Base-by-base conservation (phyloP, 1,140 invertebrate genomes). In the Tetraneura akinire region DNA sequence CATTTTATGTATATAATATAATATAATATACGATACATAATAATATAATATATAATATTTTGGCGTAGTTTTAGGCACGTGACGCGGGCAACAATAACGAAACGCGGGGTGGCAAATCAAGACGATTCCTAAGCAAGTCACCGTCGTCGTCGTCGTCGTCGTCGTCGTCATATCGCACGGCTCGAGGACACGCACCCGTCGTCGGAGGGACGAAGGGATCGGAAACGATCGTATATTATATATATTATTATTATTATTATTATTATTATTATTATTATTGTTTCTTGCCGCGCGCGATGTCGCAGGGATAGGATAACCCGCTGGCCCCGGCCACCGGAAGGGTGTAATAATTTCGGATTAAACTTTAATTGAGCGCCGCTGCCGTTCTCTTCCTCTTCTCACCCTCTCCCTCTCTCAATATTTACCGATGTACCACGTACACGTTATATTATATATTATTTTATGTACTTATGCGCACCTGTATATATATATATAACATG, bases 71-170 rank as follows among this genome's bases (percentile, higher is more conserved):
- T 76, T 11, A 55, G 66, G 66, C n/a, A 76, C 73, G 73, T 76
- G 73, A 76, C 73, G 32, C 51, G 32, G 73, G 73, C 55, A 78
- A 78, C 55, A 62, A 37, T 37, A 37, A 4, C 3, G 8, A 4
- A 37, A 62, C 74, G 55, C 32, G 32, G 74, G 55, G 21, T 37
- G 74, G 74, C 55, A 78, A 78, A 78, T 78, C 74, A 78, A 78
- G 74, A 62, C 74, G 74, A 78, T 78, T 78, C 42, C 74, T 78
- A 78, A 62, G 74, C 74, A 78, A 78, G 74, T 78, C 74, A 47
- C 37, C 68, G 68, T 68, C 66, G 37, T 47, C 64, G 64, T 68
- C 9, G 32, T 66, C 32, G 60, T 64, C 60, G 60, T 64, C 60
- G 29, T 64, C 62, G 18, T 21, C 6, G n/a, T 21, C 53, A 23